phyloP scores from a whole-genome alignment of 2,888 invertebrate species.

The Noctuana brunneofusca region DNA sequence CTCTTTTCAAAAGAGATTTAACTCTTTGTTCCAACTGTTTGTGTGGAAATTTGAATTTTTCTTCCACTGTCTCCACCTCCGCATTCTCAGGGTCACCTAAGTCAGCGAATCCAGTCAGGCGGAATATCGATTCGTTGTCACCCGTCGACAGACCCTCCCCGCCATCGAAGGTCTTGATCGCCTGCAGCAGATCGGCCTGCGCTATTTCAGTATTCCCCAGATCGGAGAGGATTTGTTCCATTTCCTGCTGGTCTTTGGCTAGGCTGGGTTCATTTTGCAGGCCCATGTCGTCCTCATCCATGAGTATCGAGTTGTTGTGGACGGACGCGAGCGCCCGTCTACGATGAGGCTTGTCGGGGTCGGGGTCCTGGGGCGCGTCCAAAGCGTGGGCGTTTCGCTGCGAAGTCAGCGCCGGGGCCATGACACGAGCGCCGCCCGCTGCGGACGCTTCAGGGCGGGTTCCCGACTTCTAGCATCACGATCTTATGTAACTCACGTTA shows the following conservation, averaged over 20 bases:
- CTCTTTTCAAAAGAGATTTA: slow-evolving; percentile 87
- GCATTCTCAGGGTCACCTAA: slow-evolving; percentile 78
- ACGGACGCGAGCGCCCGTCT: slow-evolving; percentile 78
- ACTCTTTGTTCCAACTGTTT: slow-evolving; percentile 86
- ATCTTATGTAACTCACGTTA: slow-evolving; percentile 70
- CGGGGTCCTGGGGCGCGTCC: slow-evolving; percentile 54
- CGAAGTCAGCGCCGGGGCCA: slow-evolving; percentile 97
- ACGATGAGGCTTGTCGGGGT: slow-evolving; percentile 54
- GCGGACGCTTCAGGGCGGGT: slow-evolving; percentile 73
- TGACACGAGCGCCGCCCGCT: slow-evolving; percentile 87
- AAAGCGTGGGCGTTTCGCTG: slow-evolving; percentile 71
- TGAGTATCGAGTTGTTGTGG: slow-evolving; percentile 80
- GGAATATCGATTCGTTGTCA: slow-evolving; percentile 77
- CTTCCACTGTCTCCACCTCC: slow-evolving; percentile 78
- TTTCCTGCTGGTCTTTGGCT: slow-evolving; percentile 83
- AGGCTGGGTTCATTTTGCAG: slow-evolving; percentile 81
- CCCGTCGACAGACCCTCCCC: slow-evolving; percentile 69
- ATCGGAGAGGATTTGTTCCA: slow-evolving; percentile 86
- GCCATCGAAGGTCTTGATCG: slow-evolving; percentile 88
- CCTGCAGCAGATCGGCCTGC: slow-evolving; percentile 87
- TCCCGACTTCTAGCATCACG: slow-evolving; percentile 62
- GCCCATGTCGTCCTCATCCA: slow-evolving; percentile 84
- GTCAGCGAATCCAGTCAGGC: slow-evolving; percentile 65
- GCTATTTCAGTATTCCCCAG: slow-evolving; percentile 82
- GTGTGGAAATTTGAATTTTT: slow-evolving; percentile 80